Percentiles rank a stretch among this genome's conserved stretches.
These are phyloP conservation scores for Lamprotornis superbus DNA, from an alignment of 2,113 vertebrate genomes.

Conservation along the genomic window DNA sequence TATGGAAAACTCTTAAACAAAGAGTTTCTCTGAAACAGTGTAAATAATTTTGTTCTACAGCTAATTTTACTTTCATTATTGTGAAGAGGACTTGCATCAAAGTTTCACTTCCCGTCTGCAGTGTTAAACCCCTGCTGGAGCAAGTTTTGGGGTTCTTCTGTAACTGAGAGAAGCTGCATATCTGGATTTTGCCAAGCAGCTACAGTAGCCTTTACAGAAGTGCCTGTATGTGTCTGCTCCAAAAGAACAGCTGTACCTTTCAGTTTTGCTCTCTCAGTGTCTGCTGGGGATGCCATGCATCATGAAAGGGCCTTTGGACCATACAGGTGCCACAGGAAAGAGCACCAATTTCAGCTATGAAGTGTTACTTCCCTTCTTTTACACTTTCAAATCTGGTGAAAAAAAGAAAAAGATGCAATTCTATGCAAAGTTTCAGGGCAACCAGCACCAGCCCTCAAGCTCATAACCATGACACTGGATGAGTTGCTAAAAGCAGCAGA, in stretches of 20 bases:
- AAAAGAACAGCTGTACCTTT: neutral
- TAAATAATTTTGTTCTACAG: neutral
- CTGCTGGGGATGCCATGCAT: neutral
- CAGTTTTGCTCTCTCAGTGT: neutral
- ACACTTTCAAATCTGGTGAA: neutral
- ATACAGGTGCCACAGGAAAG: neutral
- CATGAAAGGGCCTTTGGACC: neutral
- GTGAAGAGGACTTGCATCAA: neutral
- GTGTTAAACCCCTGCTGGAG: neutral
- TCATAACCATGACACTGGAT: neutral
- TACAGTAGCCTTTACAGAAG: neutral
- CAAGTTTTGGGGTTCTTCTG: neutral
- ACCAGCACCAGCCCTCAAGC: neutral
- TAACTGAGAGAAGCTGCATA: neutral
- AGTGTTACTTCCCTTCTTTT: neutral
- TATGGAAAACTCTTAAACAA: neutral
- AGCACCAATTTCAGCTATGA: neutral
- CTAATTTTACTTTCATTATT: neutral
- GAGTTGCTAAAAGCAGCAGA: neutral
- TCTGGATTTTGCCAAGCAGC: neutral
- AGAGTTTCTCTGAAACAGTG: neutral
- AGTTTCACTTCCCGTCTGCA: neutral
- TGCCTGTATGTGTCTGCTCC: neutral
- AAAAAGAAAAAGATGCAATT: neutral
- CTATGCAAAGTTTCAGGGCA: neutral